phyloP scores from a whole-genome alignment of 2,888 invertebrate genomes.

The Leptinotarsa haldemani region DNA sequence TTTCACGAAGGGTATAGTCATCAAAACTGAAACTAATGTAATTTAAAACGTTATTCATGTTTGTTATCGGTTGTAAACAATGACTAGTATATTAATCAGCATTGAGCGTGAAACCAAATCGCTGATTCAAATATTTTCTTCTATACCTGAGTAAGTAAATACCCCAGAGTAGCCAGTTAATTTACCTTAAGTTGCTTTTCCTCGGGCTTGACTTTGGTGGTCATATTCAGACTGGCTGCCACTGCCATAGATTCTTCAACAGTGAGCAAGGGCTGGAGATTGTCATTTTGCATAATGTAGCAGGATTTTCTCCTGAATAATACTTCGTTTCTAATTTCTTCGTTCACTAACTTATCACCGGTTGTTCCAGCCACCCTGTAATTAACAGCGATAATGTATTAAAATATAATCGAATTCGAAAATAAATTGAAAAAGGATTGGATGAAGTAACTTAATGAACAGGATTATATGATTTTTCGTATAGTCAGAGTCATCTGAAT shows the following conservation, averaged over 20 bases:
- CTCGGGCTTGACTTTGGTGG: conserved; percentile 70
- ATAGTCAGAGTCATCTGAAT: too few relatives aligned
- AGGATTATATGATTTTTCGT: too few relatives aligned
- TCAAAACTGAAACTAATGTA: too few relatives aligned
- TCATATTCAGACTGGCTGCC: conserved; percentile 88
- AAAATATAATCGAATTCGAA: too few relatives aligned
- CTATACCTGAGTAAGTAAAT: too few relatives aligned
- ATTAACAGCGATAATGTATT: too few relatives aligned
- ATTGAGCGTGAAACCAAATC: too few relatives aligned
- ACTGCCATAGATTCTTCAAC: conserved; percentile 87
- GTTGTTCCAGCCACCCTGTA: conserved; percentile 67
- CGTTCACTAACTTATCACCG: conserved; percentile 82
- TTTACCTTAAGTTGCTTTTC: conserved; percentile 78
- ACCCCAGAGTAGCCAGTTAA: conserved; percentile 13
- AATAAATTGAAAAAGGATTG: too few relatives aligned
- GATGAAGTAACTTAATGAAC: too few relatives aligned
- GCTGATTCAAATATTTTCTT: too few relatives aligned
- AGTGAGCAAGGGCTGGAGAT: conserved; percentile 84
- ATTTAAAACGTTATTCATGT: neutral
- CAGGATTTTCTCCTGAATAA: conserved; percentile 81
- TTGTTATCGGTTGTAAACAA: neutral
- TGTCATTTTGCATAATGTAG: conserved; percentile 91
- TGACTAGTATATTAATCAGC: too few relatives aligned
- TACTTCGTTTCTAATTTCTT: conserved; percentile 73
- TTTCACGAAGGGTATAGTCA: too few relatives aligned